These are phyloP conservation scores for Eupeodes latifasciatus DNA, from an alignment of 2,888 invertebrate genomes.

Conservation along the genomic window DNA sequence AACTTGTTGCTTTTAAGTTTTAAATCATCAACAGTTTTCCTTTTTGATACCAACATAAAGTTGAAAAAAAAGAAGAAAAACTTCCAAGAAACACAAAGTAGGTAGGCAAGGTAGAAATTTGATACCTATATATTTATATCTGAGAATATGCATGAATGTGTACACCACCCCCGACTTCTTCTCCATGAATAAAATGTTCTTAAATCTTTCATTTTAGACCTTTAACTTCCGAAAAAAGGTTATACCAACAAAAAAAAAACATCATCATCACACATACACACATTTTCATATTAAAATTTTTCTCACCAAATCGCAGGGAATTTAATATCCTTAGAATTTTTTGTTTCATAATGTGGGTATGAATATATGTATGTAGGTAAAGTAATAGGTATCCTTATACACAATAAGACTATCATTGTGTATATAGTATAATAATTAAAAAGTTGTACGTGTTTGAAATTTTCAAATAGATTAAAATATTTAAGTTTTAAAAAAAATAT, in stretches of 20 bases:
- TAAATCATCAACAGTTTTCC: too few species aligned
- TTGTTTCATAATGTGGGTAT: too few species aligned
- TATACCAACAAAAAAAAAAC: not conserved
- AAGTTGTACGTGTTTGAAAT: slow-evolving; percentile 26
- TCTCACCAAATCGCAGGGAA: not conserved
- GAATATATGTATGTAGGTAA: not conserved
- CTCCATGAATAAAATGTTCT: not conserved
- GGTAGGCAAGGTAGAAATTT: too few species aligned
- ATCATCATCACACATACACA: too few species aligned
- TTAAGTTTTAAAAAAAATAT: slow-evolving; percentile 1
- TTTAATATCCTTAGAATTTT: not conserved
- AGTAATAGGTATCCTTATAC: not conserved
- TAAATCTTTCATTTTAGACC: not conserved
- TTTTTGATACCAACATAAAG: not conserved
- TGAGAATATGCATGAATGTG: not conserved
- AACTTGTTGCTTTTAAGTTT: too few species aligned
- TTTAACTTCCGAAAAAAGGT: not conserved
- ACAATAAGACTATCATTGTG: not conserved
- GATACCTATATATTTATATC: not conserved
- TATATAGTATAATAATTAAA: slow-evolving; percentile 2
- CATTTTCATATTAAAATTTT: not conserved
- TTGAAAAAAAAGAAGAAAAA: not conserved
- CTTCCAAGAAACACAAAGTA: not conserved
- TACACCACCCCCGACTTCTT: not conserved
- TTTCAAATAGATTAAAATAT: slow-evolving; percentile 26